These are phyloP conservation scores for Charina bottae DNA, from an alignment of 2,113 vertebrate species.

Conservation along the genomic window DNA sequence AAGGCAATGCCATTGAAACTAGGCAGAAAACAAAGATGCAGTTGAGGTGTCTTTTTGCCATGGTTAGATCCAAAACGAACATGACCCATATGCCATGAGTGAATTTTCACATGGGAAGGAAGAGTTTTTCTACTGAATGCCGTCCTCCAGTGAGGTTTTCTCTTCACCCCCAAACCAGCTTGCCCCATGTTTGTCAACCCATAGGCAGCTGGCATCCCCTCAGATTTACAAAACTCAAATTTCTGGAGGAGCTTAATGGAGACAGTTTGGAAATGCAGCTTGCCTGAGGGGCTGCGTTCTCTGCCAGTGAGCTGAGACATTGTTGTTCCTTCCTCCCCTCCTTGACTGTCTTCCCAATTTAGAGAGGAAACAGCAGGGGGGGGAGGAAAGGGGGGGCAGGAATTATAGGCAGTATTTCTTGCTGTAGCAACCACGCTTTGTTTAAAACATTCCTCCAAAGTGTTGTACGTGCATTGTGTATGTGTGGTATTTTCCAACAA, in stretches of 20 bases:
- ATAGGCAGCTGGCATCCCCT: neutral
- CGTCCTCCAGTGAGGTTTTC: neutral
- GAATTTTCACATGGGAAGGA: neutral
- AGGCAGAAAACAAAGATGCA: neutral
- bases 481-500: neutral
- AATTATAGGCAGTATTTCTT: slow-evolving; percentile 33
- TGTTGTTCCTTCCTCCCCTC: slow-evolving; percentile 13
- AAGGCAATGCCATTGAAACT: neutral
- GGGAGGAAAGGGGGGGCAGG: neutral
- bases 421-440: slow-evolving; percentile 59
- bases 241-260: neutral
- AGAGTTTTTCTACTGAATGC: neutral
- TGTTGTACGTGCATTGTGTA: slow-evolving; percentile 1
- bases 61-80: neutral
- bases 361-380: neutral
- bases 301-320: slow-evolving; percentile 10
- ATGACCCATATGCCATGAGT: neutral
- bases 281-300: neutral
- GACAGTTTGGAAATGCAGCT: neutral
- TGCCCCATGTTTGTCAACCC: neutral
- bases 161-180: neutral
- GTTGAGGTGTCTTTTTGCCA: neutral
- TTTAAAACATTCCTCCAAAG: slow-evolving; percentile 64
- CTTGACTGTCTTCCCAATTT: slow-evolving; percentile 13
- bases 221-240: neutral